phyloP scores from a whole-genome alignment of 2,888 invertebrate genomes.

The Drosophila conformis region DNA sequence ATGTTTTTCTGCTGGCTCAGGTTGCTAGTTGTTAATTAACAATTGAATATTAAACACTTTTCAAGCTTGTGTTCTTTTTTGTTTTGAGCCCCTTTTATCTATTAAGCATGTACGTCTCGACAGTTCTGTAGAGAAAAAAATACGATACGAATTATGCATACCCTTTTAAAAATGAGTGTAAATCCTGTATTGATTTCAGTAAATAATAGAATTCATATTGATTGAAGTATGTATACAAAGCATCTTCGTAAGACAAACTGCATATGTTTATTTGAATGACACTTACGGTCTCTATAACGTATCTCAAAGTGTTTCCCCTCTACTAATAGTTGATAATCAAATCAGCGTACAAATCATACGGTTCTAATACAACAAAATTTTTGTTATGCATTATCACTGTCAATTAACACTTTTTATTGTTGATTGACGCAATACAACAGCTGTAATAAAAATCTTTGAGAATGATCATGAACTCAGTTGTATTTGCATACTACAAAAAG shows the following conservation, averaged over 20 bases:
- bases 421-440: not conserved
- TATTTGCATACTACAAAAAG: constrained; percentile 26
- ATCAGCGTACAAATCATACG: not conserved
- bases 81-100: not conserved
- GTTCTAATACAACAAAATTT: not conserved
- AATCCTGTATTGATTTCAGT: not conserved
- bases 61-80: constrained; percentile 14
- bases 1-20: constrained; percentile 6
- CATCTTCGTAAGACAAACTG: not conserved
- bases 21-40: constrained; percentile 43
- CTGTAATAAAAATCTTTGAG: not conserved
- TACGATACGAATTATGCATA: not conserved
- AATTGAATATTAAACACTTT: constrained; percentile 38
- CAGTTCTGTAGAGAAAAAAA: not conserved
- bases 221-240: not conserved
- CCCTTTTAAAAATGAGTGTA: not conserved
- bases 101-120: not conserved
- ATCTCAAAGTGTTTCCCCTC: not conserved
- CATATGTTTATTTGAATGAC: not conserved
- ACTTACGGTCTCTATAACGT: not conserved
- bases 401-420: constrained; percentile 13
- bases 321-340: not conserved
- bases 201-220: not conserved
- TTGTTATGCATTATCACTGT: not conserved
- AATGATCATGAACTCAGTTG: not conserved